These are phyloP conservation scores for Pagrus major DNA, from an alignment of 2,113 vertebrate species.

Conservation along the genomic window DNA sequence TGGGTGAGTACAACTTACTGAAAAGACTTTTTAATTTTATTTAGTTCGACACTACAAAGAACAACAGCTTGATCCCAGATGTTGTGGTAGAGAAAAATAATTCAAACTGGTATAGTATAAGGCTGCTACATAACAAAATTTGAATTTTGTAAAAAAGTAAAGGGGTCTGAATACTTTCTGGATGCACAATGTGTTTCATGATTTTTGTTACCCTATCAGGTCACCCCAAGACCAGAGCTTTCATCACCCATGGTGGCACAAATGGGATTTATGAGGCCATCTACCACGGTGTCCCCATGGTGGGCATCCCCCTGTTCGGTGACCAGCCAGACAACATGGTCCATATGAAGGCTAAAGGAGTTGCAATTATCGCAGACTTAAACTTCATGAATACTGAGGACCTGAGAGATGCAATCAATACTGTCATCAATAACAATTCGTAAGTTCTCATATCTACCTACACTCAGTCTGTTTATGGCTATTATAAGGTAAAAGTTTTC, in stretches of 20 bases:
- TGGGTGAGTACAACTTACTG: slow-evolving; percentile 88
- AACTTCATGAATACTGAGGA: slow-evolving; percentile 83
- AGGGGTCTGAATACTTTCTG: neutral
- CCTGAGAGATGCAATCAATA: slow-evolving; percentile 83
- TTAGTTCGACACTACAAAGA: too few relatives aligned
- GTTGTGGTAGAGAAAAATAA: too few relatives aligned
- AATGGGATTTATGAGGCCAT: slow-evolving; percentile 96
- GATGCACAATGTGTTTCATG: neutral
- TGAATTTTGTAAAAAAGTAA: too few relatives aligned
- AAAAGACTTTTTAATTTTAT: too few relatives aligned
- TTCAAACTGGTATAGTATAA: neutral
- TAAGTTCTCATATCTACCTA: slow-evolving; percentile 75
- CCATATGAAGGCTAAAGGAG: slow-evolving; percentile 88
- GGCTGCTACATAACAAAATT: neutral
- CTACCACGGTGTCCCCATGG: slow-evolving; percentile 91
- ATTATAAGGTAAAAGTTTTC: too few relatives aligned
- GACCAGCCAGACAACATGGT: slow-evolving; percentile 91
- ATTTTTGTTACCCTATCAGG: slow-evolving; percentile 74
- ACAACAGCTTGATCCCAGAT: too few relatives aligned
- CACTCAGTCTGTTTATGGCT: neutral
- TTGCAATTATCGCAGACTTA: slow-evolving; percentile 83
- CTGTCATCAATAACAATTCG: slow-evolving; percentile 86
- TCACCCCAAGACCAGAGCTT: slow-evolving; percentile 90
- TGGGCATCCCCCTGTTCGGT: slow-evolving; percentile 90
- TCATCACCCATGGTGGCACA: slow-evolving; percentile 93